These are phyloP conservation scores for Scartelaos histophorus DNA, from an alignment of 2,113 vertebrate species.

Conservation along the genomic window DNA sequence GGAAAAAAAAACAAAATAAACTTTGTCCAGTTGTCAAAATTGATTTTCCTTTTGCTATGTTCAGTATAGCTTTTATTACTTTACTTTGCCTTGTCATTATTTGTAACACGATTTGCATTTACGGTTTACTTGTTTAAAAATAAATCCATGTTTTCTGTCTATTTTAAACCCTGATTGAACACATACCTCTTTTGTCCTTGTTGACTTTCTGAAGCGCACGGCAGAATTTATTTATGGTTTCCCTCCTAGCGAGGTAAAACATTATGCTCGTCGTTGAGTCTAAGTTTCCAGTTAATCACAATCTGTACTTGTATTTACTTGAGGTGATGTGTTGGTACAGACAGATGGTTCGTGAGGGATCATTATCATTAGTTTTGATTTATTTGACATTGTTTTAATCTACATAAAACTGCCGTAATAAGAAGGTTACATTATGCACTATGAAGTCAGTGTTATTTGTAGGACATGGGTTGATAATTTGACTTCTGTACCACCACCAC, in stretches of 20 bases:
- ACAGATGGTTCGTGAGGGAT: background rate
- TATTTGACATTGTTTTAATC: background rate
- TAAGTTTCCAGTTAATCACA: slow-evolving; percentile 2
- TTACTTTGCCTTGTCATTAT: too few species aligned
- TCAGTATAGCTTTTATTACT: too few species aligned
- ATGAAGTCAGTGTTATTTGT: background rate
- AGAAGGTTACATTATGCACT: background rate
- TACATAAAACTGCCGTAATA: background rate
- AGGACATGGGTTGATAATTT: background rate
- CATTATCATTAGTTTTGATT: background rate
- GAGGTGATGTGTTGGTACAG: background rate
- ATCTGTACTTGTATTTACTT: background rate
- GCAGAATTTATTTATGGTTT: background rate
- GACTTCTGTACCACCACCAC: too few species aligned
- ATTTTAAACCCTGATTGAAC: too few species aligned
- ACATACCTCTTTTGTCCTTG: too few species aligned
- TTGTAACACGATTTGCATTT: too few species aligned
- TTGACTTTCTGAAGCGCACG: background rate
- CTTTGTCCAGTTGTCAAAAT: too few species aligned
- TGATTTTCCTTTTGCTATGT: too few species aligned
- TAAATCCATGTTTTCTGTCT: too few species aligned
- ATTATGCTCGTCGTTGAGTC: background rate
- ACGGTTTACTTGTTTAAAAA: too few species aligned
- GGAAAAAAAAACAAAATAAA: too few species aligned
- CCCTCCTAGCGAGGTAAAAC: background rate